Base-by-base conservation (phyloP, 2,888 invertebrate genomes). In the Nomada hirtipes region DNA sequence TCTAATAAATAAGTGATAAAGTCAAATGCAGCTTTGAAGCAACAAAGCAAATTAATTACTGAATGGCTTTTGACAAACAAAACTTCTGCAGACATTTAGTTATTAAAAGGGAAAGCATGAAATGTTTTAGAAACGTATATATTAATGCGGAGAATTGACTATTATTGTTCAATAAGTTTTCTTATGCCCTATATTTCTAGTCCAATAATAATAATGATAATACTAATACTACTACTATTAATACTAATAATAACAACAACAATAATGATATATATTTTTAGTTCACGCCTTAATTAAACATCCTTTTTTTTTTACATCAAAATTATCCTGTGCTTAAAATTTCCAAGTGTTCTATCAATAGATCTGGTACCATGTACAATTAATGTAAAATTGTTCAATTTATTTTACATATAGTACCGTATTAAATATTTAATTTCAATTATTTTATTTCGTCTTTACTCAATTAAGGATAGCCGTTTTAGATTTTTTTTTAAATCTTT, bases 111-210 rank as follows among this genome's bases (percentile, higher is more conserved):
- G 69, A n/a, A 74, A 59, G 52, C 60, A 72, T 70, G 47, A 29
- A 63, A 76, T 79, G 76, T 82, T 82, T 76, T 70, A 71, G 23
- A 72, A 82, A 71, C 63, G 63, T 82, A 70, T 82, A 70, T 67
- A 79, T 67, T 36, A 57, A 71, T 64, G 50, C 18, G 53, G 57
- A 72, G 18, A 79, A 65, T 64, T 74, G 50, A 67, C 60, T 82
- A 61, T 79, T 77, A 74, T 70, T 65, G 57, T 79, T 71, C 59
- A 70, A 64, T 78, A 82, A 76, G 57, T 68, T 77, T 82, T 67
- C 59, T 75, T 86, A 71, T 79, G 60, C 68, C 70, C 75, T 69
- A 75, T 59, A 52, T 85, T 79, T 86, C 85, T 86, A 86, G 85
- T 86, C 85, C 72, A 77, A 57, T 77, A 63, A 83, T 70, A 73